Evolutionary conservation across 1,140 invertebrate genomes (phyloP), one percentile per base, ranked within the genome.

Genomic region (Babylonia areolata): DNA sequence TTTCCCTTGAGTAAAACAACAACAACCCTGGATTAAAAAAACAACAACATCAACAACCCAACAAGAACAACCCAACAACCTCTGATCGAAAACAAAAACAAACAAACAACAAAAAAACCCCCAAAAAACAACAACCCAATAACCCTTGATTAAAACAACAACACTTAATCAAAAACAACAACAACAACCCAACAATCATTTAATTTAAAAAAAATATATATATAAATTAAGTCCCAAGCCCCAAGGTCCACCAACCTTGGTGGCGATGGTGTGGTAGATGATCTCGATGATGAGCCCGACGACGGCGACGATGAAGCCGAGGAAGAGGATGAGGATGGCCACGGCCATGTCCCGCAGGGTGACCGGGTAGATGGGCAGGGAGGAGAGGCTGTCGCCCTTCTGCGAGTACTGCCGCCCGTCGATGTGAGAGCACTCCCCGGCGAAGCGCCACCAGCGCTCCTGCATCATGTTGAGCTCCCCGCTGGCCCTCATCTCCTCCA

Each of bases 391-490:
- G 37, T 86, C 81, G 0, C 87, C 88, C n/a, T 84, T 84, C 82
- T 84, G 82, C 3, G 64, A 42, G 82, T 42, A 84, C 82, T 73
- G 20, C 17, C 82, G 71, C 12, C 88, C 88, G 33, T 90, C 89
- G 37, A 88, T 82, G 71, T 85, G 46, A 17, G 73, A 69, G 85
- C 97, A 98, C 93, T 89, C 86, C 6, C 88, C 88, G 42, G 87
- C 88, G 37, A 88, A 89, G 51, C 90, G 85, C 90, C 92, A 93
- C 92, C 93, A 94, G 88, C 91, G 93, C 46, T 89, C 79, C 28
- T 89, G 54, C 31, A 94, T 80, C 23, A 88, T 80, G 33, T 90
- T 80, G 77, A 94, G 81, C 39, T 64, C 87, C 0, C 92, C 92
- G 83, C 85, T 86, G 83, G 92, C 91, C 69, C 77, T 82, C 80